phyloP scores from a whole-genome alignment of 2,113 vertebrate genomes.

The Ctenodactylus gundi region DNA sequence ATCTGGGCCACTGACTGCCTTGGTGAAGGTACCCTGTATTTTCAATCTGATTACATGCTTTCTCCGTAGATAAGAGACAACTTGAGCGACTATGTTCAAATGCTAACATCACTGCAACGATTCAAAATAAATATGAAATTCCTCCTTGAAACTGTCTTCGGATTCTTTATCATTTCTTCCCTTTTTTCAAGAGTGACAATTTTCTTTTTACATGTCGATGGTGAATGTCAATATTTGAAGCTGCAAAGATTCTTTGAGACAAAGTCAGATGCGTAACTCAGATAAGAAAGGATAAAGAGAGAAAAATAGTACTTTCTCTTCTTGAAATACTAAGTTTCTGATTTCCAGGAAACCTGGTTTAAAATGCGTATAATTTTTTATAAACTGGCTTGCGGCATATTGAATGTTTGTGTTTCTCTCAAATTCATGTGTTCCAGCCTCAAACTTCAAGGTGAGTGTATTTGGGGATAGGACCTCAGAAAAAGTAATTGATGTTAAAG shows the following conservation, averaged over 20 bases:
- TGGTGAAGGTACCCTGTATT: background rate
- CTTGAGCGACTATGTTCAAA: background rate
- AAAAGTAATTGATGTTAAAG: background rate
- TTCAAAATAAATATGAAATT: slow-evolving; percentile 11
- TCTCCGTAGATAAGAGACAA: background rate
- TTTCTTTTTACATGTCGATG: background rate
- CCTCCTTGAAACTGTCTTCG: background rate
- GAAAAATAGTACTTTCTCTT: background rate
- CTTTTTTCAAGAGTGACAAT: background rate
- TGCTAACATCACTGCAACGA: background rate
- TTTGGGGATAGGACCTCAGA: background rate
- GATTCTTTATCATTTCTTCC: background rate
- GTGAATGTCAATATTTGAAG: slow-evolving; percentile 20
- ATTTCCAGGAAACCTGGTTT: background rate
- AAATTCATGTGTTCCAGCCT: background rate
- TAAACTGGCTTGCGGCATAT: background rate
- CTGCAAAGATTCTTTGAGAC: background rate
- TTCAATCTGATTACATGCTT: background rate
- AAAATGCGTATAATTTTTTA: background rate
- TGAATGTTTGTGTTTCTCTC: background rate
- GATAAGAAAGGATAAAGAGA: background rate
- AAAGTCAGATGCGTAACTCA: background rate
- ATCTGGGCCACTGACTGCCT: background rate
- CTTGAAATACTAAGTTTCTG: background rate
- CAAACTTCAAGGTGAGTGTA: background rate